Conservation (phyloP, 2,113 vertebrate genomes). For the Fulica atra region DNA sequence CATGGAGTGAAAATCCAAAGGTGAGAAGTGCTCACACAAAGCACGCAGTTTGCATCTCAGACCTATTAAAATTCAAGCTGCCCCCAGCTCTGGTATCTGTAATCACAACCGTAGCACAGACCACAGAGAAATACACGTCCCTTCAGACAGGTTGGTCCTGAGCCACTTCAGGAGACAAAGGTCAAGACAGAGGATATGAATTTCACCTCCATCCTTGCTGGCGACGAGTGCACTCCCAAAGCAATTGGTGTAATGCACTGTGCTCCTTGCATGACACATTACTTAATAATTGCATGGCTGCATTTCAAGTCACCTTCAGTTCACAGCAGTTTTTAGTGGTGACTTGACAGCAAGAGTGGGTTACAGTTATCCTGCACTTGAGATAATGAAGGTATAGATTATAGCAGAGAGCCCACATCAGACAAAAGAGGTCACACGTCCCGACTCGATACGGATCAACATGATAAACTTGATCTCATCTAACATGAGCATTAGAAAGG, state of each 20-base stretch:
- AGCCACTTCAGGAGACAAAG: background rate
- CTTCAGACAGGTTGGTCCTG: background rate
- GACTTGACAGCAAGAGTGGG: conserved; percentile 4
- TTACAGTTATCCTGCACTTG: background rate
- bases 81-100: background rate
- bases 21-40: background rate
- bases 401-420: background rate
- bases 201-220: background rate
- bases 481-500: background rate
- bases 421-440: background rate
- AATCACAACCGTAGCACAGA: background rate
- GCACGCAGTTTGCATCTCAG: background rate
- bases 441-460: background rate
- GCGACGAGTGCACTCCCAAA: background rate
- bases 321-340: background rate
- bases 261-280: conserved; percentile 16
- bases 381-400: conserved; percentile 26
- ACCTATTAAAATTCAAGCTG: background rate
- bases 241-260: conserved; percentile 1
- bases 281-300: background rate
- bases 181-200: background rate
- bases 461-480: background rate
- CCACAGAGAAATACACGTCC: background rate
- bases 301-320: conserved; percentile 33
- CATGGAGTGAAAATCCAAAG: background rate